Evolutionary conservation across 2,888 invertebrate genomes (phyloP).

Genomic region (Drosophila infuscata): DNA sequence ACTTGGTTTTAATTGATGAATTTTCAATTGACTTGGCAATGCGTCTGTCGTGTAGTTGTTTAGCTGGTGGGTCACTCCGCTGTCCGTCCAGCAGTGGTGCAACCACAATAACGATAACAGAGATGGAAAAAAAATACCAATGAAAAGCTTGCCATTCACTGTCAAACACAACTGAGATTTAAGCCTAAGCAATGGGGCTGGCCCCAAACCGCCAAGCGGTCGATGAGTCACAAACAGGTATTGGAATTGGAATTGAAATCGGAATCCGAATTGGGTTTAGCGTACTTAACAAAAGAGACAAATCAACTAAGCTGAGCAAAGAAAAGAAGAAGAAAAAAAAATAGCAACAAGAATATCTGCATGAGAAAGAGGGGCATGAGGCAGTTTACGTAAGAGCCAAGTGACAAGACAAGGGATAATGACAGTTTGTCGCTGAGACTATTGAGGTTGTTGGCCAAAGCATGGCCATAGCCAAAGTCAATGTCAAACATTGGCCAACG

Average conservation of each 20-base stretch:
- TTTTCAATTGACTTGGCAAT: constrained; percentile 35
- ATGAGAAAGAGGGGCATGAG: background rate
- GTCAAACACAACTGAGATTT: constrained; percentile 33
- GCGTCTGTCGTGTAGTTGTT: background rate
- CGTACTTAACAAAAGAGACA: constrained; percentile 43
- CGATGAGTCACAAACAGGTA: constrained; percentile 75
- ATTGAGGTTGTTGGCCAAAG: constrained; percentile 57
- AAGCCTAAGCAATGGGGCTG: constrained; percentile 21
- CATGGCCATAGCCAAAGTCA: constrained; percentile 56
- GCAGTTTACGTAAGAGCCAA: constrained; percentile 33
- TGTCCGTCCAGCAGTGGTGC: background rate
- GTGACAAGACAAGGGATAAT: constrained; percentile 18
- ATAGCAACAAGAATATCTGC: constrained; percentile 1
- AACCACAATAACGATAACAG: constrained; percentile 14
- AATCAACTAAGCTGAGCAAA: constrained; percentile 15
- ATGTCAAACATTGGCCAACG: constrained; percentile 48
- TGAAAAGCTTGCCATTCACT: constrained; percentile 2
- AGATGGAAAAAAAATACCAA: background rate
- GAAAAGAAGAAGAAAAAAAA: background rate
- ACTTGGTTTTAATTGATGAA: constrained; percentile 41
- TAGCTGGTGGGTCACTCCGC: constrained; percentile 8
- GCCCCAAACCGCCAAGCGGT: constrained; percentile 39
- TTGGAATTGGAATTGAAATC: constrained; percentile 46
- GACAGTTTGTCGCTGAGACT: constrained; percentile 21
- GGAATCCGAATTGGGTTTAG: constrained; percentile 54